Conservation (phyloP, 1,140 invertebrate genomes). For the Drosophila hydei region DNA sequence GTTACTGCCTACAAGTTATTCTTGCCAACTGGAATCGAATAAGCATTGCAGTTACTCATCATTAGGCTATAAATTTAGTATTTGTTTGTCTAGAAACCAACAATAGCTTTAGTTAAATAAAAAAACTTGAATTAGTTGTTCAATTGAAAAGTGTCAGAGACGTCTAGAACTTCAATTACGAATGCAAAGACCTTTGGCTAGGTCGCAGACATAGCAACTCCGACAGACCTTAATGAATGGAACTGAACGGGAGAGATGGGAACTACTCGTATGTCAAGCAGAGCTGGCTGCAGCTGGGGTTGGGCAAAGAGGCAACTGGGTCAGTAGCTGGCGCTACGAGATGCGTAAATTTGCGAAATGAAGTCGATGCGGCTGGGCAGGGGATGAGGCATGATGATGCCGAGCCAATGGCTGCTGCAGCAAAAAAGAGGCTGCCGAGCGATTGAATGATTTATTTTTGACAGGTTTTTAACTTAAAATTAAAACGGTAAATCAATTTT, state of each 20-base stretch:
- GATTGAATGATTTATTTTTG: constrained; percentile 84
- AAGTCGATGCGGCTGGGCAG: constrained; percentile 3
- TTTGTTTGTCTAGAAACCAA: no score
- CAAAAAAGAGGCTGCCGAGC: constrained; percentile 50
- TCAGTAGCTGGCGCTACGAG: constrained; percentile 35
- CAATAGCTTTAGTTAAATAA: not conserved
- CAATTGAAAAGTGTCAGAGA: constrained; percentile 68
- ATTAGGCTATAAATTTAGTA: no score
- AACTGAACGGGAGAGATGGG: constrained; percentile 3
- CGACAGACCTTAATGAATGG: constrained; percentile 51
- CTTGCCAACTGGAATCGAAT: no score
- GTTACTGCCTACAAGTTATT: no score
- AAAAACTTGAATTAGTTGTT: constrained; percentile 47
- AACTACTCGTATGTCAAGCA: constrained; percentile 38
- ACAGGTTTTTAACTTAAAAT: constrained; percentile 84
- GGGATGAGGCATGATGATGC: constrained; percentile 3
- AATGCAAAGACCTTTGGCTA: constrained; percentile 20
- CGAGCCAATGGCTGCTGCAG: constrained; percentile 1
- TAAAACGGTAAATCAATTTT: constrained; percentile 84
- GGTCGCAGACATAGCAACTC: constrained; percentile 13
- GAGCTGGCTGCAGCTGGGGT: not conserved
- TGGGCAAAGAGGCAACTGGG: constrained; percentile 21
- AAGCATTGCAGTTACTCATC: no score
- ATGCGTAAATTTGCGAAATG: constrained; percentile 49
- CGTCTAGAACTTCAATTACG: constrained; percentile 72